Evolutionary conservation across 2,888 invertebrate species (phyloP).

Genomic region (Machimus atricapillus): DNA sequence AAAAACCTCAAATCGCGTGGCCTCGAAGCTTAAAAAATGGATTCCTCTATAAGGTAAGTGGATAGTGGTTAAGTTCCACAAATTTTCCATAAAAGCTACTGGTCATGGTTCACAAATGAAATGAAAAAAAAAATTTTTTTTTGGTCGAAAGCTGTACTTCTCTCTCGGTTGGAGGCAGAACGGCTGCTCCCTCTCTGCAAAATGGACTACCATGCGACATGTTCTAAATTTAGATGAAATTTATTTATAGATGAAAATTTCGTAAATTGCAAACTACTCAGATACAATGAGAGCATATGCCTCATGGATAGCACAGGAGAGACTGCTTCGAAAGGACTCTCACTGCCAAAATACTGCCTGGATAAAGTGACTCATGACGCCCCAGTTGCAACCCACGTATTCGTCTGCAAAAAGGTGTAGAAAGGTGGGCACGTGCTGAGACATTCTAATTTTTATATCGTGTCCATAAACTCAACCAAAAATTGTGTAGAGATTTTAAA

Average conservation of each 20-base stretch:
- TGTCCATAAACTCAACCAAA: neutral
- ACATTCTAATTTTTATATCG: neutral
- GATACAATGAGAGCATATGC: neutral
- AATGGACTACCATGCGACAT: constrained; percentile 18
- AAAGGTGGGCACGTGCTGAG: neutral
- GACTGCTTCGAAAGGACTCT: neutral
- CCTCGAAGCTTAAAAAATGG: neutral
- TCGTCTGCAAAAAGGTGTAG: neutral
- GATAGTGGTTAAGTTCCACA: neutral
- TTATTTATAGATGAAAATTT: constrained; percentile 24
- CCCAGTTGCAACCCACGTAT: neutral
- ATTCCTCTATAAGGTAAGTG: constrained; percentile 23
- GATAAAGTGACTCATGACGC: neutral
- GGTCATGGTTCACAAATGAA: neutral
- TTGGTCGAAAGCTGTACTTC: neutral
- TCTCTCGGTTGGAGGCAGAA: neutral
- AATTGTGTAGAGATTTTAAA: neutral
- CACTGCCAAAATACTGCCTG: neutral
- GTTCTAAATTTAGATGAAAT: neutral
- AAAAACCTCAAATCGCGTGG: neutral
- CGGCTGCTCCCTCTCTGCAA: neutral
- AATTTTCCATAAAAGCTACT: neutral
- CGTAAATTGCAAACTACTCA: constrained; percentile 13
- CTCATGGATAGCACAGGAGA: neutral
- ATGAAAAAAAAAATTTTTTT: neutral